These are phyloP conservation scores for Sebastes baramenuke DNA, from an alignment of 2,797 vertebrate genomes.

Conservation along the genomic window DNA sequence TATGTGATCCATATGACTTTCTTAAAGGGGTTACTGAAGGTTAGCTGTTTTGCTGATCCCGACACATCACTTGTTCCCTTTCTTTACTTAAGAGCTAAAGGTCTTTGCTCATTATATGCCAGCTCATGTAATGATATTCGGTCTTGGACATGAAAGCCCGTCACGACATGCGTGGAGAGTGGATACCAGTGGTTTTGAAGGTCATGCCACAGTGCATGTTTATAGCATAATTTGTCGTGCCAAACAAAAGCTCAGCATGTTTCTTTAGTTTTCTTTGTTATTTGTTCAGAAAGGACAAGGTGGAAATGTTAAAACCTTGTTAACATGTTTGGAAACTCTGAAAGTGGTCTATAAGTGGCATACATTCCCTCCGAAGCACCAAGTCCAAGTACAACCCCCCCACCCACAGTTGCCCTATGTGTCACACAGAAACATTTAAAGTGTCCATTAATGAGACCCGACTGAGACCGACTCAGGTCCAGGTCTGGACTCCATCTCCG, in stretches of 20 bases:
- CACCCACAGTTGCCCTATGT: slow-evolving; percentile 25
- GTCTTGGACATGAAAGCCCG: not conserved
- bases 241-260: slow-evolving; percentile 17
- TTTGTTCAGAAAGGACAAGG: slow-evolving; percentile 2
- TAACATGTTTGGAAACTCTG: slow-evolving; percentile 27
- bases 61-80: not conserved
- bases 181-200: slow-evolving; percentile 30
- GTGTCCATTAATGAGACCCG: slow-evolving; percentile 58
- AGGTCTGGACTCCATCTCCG: slow-evolving; percentile 65
- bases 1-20: not conserved
- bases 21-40: not conserved
- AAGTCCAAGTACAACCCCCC: slow-evolving; percentile 9
- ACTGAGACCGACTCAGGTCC: slow-evolving; percentile 42
- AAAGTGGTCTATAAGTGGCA: not conserved
- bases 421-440: slow-evolving; percentile 57
- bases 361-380: slow-evolving; percentile 11
- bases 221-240: slow-evolving; percentile 1
- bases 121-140: not conserved
- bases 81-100: not conserved
- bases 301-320: slow-evolving; percentile 17
- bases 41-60: slow-evolving; percentile 15
- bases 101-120: not conserved
- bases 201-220: slow-evolving; percentile 24
- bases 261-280: slow-evolving; percentile 8
- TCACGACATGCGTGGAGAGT: slow-evolving; percentile 4